phyloP scores from a whole-genome alignment of 2,888 invertebrate genomes.

The Hyposoter didymator region DNA sequence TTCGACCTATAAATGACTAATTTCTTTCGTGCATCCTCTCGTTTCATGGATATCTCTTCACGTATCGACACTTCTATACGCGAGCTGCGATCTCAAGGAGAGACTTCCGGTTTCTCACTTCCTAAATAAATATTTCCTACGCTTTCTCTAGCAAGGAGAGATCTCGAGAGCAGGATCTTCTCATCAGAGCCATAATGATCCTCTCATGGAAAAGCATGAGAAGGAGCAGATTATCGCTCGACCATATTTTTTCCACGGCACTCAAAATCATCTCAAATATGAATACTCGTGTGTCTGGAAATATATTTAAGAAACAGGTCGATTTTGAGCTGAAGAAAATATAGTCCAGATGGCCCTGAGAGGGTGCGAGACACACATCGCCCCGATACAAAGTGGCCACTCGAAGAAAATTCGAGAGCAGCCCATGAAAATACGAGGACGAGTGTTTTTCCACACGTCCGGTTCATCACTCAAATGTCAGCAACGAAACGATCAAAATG shows the following conservation, averaged over 20 bases:
- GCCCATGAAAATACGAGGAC: constrained; percentile 38
- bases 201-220: constrained; percentile 10
- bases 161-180: constrained; percentile 50
- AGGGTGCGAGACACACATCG: constrained; percentile 52
- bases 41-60: not conserved
- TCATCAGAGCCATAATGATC: constrained; percentile 55
- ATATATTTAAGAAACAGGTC: constrained; percentile 10
- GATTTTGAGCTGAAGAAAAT: not conserved
- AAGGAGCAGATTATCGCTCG: constrained; percentile 45
- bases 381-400: constrained; percentile 26
- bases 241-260: constrained; percentile 50
- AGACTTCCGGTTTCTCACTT: constrained; percentile 52
- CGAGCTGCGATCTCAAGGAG: constrained; percentile 15
- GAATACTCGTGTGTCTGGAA: not conserved
- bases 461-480: constrained; percentile 14
- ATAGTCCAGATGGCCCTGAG: constrained; percentile 56
- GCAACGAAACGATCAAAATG: not conserved
- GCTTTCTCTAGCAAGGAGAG: constrained; percentile 22
- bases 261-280: constrained; percentile 31
- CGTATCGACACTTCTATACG: constrained; percentile 2
- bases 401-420: constrained; percentile 53
- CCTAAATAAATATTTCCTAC: constrained; percentile 35
- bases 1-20: not conserved
- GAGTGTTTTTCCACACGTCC: constrained; percentile 47
- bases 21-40: not conserved